These are phyloP conservation scores for Corythornis madagascariensis DNA, from an alignment of 2,113 vertebrate genomes.

Conservation along the genomic window DNA sequence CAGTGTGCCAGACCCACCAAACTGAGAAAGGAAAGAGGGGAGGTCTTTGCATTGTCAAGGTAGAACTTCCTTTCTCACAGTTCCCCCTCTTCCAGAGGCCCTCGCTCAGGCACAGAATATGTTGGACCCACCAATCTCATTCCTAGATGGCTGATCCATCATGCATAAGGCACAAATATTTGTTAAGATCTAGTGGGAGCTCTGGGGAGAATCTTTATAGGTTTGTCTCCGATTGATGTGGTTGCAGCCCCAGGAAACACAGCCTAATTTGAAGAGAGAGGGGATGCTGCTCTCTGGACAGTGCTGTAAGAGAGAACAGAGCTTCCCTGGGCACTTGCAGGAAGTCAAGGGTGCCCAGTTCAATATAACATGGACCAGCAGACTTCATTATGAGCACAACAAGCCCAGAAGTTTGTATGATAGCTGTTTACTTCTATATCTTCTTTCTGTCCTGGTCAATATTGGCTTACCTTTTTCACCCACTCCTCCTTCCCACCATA, in stretches of 20 bases:
- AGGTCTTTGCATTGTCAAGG: background rate
- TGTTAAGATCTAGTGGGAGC: background rate
- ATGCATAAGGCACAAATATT: background rate
- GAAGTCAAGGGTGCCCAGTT: background rate
- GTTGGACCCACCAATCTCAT: background rate
- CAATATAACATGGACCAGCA: background rate
- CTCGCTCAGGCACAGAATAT: background rate
- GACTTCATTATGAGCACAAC: background rate
- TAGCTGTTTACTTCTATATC: background rate
- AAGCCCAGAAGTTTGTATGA: background rate
- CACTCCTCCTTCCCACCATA: background rate
- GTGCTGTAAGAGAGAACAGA: background rate
- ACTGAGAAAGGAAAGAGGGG: background rate
- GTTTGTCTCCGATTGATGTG: background rate
- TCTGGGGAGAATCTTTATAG: background rate
- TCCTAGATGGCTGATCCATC: background rate
- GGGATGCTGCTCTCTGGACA: background rate
- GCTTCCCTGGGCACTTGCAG: background rate
- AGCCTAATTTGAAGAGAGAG: background rate
- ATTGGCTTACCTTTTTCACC: background rate
- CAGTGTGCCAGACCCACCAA: background rate
- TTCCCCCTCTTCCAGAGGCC: background rate
- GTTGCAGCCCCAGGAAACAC: fast-evolving
- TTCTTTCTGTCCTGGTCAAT: background rate
- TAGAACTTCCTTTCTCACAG: background rate